These are phyloP conservation scores for Drosophila miranda DNA, from an alignment of 1,140 invertebrate species.

Conservation along the genomic window DNA sequence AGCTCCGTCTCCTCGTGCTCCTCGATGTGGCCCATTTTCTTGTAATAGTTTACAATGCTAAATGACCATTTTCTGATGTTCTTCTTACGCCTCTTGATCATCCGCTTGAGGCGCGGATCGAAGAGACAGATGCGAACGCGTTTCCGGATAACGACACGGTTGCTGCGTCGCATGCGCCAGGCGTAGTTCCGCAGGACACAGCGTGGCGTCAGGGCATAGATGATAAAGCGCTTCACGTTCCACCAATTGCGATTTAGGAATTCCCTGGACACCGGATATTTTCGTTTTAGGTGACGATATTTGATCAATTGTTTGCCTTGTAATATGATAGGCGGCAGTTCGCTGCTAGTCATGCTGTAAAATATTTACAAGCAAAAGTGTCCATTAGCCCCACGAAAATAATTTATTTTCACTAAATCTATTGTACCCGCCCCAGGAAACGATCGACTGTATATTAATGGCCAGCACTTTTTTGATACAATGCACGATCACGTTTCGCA, in stretches of 20 bases:
- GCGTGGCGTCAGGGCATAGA: slow-evolving; percentile 57
- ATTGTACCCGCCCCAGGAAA: no score
- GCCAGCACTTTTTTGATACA: no score
- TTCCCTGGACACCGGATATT: slow-evolving; percentile 62
- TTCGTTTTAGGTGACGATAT: slow-evolving; percentile 48
- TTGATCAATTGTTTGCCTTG: slow-evolving; percentile 51
- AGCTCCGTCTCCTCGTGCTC: slow-evolving; percentile 68
- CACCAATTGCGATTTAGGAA: slow-evolving; percentile 61
- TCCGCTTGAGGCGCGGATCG: slow-evolving; percentile 59
- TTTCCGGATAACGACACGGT: slow-evolving; percentile 40
- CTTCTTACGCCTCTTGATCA: slow-evolving; percentile 61
- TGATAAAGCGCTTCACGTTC: slow-evolving; percentile 68
- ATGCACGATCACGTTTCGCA: no score
- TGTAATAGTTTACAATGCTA: slow-evolving; percentile 46
- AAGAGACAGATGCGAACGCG: slow-evolving; percentile 61
- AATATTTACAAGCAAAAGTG: neutral
- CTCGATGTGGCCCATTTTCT: slow-evolving; percentile 43
- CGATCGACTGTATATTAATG: no score
- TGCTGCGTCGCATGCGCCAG: slow-evolving; percentile 34
- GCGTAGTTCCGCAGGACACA: slow-evolving; percentile 57
- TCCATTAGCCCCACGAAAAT: slow-evolving; percentile 1
- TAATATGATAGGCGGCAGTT: slow-evolving; percentile 55
- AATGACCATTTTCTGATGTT: slow-evolving; percentile 69
- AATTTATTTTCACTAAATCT: neutral
- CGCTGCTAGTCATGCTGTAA: slow-evolving; percentile 48